phyloP scores from a whole-genome alignment of 1,140 invertebrate genomes.

The Acromyrmex charruanus region DNA sequence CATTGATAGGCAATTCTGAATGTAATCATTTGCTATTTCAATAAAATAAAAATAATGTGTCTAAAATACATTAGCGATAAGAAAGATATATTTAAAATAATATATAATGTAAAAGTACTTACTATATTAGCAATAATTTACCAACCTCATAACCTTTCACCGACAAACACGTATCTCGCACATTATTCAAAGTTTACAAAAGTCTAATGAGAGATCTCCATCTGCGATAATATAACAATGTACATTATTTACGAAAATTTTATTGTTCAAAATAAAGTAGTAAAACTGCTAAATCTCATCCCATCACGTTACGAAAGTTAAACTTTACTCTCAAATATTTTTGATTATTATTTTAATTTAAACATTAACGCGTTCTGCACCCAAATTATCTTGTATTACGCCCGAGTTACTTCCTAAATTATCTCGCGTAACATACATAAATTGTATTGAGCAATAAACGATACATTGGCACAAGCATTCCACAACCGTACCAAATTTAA shows the following conservation, averaged over 20 bases:
- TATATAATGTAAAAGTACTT: background rate
- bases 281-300: conserved; percentile 2
- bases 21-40: background rate
- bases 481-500: conserved; percentile 29
- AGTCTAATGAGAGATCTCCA: conserved; percentile 49
- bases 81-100: background rate
- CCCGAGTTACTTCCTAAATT: conserved; percentile 53
- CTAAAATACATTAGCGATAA: conserved; percentile 4
- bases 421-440: conserved; percentile 41
- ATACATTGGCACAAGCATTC: conserved; percentile 39
- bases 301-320: background rate
- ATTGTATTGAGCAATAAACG: conserved; percentile 53
- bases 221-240: conserved; percentile 39
- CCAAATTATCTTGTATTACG: conserved; percentile 56
- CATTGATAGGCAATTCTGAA: background rate
- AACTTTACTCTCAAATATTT: conserved; percentile 50
- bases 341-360: conserved; percentile 60
- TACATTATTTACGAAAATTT: conserved; percentile 33
- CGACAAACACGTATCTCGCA: conserved; percentile 13
- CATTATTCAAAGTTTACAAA: conserved; percentile 47
- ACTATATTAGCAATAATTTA: conserved; percentile 8
- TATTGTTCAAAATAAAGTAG: conserved; percentile 29
- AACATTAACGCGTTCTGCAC: conserved; percentile 36
- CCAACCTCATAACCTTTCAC: background rate
- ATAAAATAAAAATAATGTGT: background rate